These are phyloP conservation scores for Pangasius krempfi DNA, from an alignment of 2,797 vertebrate species.

Conservation along the genomic window DNA sequence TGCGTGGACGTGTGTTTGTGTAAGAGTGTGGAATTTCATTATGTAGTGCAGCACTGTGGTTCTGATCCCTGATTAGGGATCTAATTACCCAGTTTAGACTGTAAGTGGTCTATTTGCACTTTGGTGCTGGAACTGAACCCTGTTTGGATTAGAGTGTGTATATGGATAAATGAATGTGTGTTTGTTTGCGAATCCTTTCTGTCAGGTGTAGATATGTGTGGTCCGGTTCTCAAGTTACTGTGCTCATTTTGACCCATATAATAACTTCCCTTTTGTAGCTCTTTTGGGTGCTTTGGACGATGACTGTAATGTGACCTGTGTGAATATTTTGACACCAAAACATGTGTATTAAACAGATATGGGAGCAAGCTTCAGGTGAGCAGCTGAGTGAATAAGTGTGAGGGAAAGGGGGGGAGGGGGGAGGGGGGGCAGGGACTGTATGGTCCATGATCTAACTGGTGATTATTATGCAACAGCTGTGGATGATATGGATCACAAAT, in stretches of 20 bases:
- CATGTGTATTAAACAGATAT: slow-evolving; percentile 6
- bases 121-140: slow-evolving; percentile 70
- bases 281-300: neutral
- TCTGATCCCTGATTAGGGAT: slow-evolving; percentile 77
- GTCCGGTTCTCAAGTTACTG: neutral
- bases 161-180: slow-evolving; percentile 34
- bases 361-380: neutral
- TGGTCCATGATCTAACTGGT: slow-evolving; percentile 18
- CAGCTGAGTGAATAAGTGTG: neutral
- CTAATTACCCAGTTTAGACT: slow-evolving; percentile 81
- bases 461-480: slow-evolving; percentile 73
- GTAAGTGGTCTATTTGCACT: slow-evolving; percentile 83
- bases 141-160: slow-evolving; percentile 44
- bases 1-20: slow-evolving; percentile 42
- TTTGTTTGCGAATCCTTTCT: slow-evolving; percentile 10
- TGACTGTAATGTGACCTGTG: neutral
- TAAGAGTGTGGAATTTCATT: slow-evolving; percentile 70
- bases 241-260: neutral
- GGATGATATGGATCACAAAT: slow-evolving; percentile 63
- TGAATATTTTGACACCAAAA: neutral
- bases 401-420: neutral
- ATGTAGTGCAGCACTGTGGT: slow-evolving; percentile 64
- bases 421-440: neutral
- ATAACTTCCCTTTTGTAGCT: neutral
- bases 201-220: slow-evolving; percentile 15